Evolutionary conservation across 2,797 vertebrate species (phyloP), one percentile per base, ranked within the genome.

Genomic region (Xerus rutilus): DNA sequence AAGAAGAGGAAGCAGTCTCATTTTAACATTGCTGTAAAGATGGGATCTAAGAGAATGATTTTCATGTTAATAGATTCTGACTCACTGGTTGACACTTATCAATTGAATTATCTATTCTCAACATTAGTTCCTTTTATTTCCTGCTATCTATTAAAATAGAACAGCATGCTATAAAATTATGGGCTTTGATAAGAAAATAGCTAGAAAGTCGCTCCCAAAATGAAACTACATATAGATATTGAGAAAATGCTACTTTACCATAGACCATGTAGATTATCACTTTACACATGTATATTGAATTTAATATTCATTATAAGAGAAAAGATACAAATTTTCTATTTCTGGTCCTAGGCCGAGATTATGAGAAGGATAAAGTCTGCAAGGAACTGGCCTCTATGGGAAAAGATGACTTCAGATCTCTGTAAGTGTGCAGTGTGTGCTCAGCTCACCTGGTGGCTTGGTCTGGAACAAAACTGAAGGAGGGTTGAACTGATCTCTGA

Each of bases 281-380:
- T 86, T 86, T 64, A 14, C 32, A 86, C 1, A 43, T 4, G 5
- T 10, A 70, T 3, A 70, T 82, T 76, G 49, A 77, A 67, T 25
- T 8, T 52, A 57, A 43, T 35, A 70, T 35, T 93, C 17, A 49
- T 84, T 73, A 35, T 88, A 78, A 94, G 30, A 17, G 17, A 77
- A 92, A 45, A 77, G 13, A 86, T 8, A 81, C 45, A 25, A 30
- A 57, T 54, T 69, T 78, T 97, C 57, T 97, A 62, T 92, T 95
- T 85, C 93, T 97, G 47, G 1, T 98, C 96, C 17, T 95, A 99
- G 99, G 98, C 47, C 98, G 89, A 97, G 96, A 98, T 74, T 99
- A 99, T 95, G 95, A 98, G 94, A 98, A 97, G 82, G 98, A 99
- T 30, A 99, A 99, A 90, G 97, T 99, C 35, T 99, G 99, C 96